These are phyloP conservation scores for Mustelus asterias DNA, from an alignment of 2,113 vertebrate genomes.

Conservation along the genomic window DNA sequence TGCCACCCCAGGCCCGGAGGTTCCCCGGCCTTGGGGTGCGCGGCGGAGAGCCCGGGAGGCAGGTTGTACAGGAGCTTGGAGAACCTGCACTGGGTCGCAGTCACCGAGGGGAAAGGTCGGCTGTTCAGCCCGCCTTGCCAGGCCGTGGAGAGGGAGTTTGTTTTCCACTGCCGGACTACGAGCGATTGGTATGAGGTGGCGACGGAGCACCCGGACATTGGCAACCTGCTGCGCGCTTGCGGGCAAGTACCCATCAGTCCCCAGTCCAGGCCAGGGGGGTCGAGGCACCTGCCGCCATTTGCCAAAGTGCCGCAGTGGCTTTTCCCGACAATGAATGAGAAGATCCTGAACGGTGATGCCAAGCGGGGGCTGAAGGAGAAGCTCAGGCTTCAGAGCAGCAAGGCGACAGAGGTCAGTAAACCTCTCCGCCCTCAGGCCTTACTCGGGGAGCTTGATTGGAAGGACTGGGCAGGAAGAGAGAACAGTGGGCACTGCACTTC, in stretches of 20 bases:
- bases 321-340: constrained; percentile 62
- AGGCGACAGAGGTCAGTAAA: constrained; percentile 59
- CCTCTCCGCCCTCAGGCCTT: constrained; percentile 58
- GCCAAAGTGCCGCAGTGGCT: constrained; percentile 61
- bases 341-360: constrained; percentile 48
- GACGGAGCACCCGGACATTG: constrained; percentile 50
- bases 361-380: constrained; percentile 72
- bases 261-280: constrained; percentile 48
- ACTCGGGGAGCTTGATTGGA: constrained; percentile 43
- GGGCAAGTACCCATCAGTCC: constrained; percentile 54
- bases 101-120: constrained; percentile 53
- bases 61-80: constrained; percentile 79
- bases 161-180: constrained; percentile 61
- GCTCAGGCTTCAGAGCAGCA: constrained; percentile 65
- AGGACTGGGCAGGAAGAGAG: constrained; percentile 44
- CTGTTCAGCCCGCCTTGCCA: constrained; percentile 54
- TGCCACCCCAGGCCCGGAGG: not conserved
- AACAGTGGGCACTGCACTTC: constrained; percentile 43
- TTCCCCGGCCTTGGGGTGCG: not conserved
- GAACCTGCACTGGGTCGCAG: constrained; percentile 69
- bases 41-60: not conserved
- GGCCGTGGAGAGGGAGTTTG: constrained; percentile 66
- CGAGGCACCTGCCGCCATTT: constrained; percentile 60
- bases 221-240: constrained; percentile 47
- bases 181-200: constrained; percentile 61